Percentiles rank a stretch among this genome's conserved stretches.
Conservation (phyloP, 2,797 vertebrate genomes). For the Melanotaenia nigrans region DNA sequence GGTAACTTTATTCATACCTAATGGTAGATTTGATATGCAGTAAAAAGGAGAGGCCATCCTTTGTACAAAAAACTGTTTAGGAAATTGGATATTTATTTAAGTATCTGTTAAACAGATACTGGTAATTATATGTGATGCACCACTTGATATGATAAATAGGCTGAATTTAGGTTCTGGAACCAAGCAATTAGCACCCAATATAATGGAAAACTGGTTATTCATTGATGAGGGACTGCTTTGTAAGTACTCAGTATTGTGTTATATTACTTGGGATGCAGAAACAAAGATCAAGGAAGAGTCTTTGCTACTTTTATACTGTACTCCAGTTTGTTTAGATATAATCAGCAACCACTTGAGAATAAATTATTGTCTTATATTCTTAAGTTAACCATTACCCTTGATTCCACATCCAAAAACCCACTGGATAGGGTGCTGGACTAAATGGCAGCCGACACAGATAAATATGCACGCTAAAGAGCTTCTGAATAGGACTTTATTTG, state of each 20-base stretch:
- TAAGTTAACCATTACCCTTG: not conserved
- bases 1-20: too few relatives aligned
- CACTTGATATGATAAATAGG: not conserved
- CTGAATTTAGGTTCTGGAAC: not conserved
- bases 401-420: not conserved
- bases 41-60: too few relatives aligned
- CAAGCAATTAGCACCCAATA: not conserved
- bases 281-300: not conserved
- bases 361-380: not conserved
- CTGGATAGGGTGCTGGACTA: not conserved
- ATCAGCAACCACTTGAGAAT: not conserved
- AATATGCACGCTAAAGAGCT: not conserved
- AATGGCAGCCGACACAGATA: not conserved
- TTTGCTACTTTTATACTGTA: not conserved
- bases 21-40: too few relatives aligned
- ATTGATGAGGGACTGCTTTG: not conserved
- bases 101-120: not conserved
- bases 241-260: not conserved
- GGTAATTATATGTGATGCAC: not conserved
- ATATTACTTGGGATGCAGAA: not conserved
- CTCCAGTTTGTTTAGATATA: not conserved
- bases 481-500: not conserved
- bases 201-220: not conserved
- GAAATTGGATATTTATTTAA: not conserved
- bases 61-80: not conserved